Percentiles rank a stretch among this genome's conserved stretches.
Conservation (phyloP, 2,113 vertebrate genomes). For the Daboia siamensis region DNA sequence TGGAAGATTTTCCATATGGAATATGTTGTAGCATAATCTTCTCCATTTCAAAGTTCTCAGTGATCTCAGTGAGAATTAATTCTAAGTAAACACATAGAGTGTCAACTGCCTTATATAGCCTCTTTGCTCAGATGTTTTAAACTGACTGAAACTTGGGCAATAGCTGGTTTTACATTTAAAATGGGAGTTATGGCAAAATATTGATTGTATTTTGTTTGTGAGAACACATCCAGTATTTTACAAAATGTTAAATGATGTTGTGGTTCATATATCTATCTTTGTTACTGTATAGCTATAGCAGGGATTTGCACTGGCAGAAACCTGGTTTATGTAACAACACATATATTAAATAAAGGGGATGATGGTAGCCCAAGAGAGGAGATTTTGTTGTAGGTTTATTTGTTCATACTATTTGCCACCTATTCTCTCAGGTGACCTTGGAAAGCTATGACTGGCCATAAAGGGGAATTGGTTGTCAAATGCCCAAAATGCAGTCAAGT, state of each 20-base stretch:
- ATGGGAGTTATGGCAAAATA: background rate
- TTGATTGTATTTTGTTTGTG: background rate
- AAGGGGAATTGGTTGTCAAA: background rate
- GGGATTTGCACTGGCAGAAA: background rate
- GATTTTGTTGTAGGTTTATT: background rate
- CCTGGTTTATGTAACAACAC: background rate
- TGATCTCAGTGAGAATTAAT: background rate
- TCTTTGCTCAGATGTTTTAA: background rate
- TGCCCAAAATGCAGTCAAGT: background rate
- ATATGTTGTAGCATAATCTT: background rate
- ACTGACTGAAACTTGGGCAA: background rate
- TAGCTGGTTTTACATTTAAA: background rate
- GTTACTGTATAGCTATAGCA: background rate
- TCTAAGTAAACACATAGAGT: background rate
- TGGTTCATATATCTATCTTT: background rate
- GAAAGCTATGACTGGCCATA: background rate
- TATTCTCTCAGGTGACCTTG: background rate
- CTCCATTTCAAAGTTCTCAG: background rate
- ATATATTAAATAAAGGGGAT: background rate
- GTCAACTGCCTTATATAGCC: background rate
- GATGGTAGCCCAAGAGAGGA: background rate
- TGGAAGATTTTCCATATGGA: conserved; percentile 16
- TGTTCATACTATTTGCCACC: background rate
- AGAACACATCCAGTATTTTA: background rate
- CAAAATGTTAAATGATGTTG: background rate